Percentiles rank a stretch among this genome's conserved stretches.
phyloP scores from a whole-genome alignment of 2,888 invertebrate species.

The Aricia artaxerxes region DNA sequence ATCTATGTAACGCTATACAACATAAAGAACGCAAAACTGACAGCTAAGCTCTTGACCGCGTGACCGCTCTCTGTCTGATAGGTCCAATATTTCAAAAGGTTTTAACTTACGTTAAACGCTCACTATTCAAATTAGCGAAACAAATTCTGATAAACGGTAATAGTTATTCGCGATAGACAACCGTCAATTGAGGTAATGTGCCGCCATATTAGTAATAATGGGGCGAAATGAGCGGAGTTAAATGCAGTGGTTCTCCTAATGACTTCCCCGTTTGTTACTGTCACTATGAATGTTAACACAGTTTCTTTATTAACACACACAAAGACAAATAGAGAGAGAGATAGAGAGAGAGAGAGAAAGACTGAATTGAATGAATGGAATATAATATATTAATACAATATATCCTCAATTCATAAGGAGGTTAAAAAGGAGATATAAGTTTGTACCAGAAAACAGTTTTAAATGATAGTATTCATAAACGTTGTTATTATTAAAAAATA shows the following conservation, averaged over 20 bases:
- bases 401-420: too few species aligned
- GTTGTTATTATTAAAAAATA: too few species aligned
- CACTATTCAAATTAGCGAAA: not conserved
- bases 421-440: too few species aligned
- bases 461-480: too few species aligned
- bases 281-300: not conserved
- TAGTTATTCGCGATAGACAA: not conserved
- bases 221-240: conserved; percentile 10
- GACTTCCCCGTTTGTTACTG: not conserved
- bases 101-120: not conserved
- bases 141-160: not conserved
- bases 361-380: not conserved
- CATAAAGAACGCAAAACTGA: too few species aligned
- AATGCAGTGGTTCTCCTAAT: not conserved
- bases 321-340: too few species aligned
- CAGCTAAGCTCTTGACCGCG: too few species aligned
- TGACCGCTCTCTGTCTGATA: too few species aligned
- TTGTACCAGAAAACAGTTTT: too few species aligned
- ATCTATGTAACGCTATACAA: too few species aligned
- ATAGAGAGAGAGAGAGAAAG: not conserved
- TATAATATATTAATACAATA: too few species aligned
- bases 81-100: too few species aligned
- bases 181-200: conserved; percentile 12
- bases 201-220: conserved; percentile 9
- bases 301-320: not conserved